Conservation (phyloP, 53 echinoderm and acorn worm species). For the Actinopyga echinites region DNA sequence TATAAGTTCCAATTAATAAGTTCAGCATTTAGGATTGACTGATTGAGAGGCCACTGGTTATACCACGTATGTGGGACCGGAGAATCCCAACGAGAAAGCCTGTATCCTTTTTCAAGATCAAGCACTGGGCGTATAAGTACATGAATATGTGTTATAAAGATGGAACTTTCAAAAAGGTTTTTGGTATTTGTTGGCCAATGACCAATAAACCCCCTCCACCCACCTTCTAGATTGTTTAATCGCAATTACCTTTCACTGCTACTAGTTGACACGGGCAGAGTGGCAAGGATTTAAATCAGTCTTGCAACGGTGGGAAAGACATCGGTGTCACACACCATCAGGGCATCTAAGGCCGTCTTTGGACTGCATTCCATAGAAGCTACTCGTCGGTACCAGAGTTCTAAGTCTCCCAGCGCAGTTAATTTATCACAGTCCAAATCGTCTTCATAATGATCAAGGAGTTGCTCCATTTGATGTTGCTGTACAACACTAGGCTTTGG, state of each 20-base stretch:
- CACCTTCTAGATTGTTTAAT: background rate
- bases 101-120: background rate
- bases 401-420: constrained; percentile 29
- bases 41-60: background rate
- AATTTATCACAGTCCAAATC: constrained; percentile 27
- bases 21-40: constrained; percentile 10
- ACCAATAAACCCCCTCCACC: constrained; percentile 10
- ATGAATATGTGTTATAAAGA: background rate
- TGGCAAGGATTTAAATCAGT: constrained; percentile 9
- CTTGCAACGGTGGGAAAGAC: constrained; percentile 1
- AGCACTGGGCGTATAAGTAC: constrained; percentile 4
- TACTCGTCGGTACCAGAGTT: constrained; percentile 33
- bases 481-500: constrained; percentile 1
- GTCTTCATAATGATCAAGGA: constrained; percentile 11
- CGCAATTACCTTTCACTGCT: constrained; percentile 25
- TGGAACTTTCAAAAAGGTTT: background rate
- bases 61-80: background rate
- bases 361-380: constrained; percentile 17
- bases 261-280: constrained; percentile 23
- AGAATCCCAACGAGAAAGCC: constrained; percentile 8
- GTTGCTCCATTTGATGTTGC: constrained; percentile 7
- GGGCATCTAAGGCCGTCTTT: background rate
- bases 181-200: constrained; percentile 1
- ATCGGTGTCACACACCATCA: constrained; percentile 27
- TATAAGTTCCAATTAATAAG: background rate